A percentile compares a stretch with the other conserved stretches of the same genome.
phyloP scores from a whole-genome alignment of 1,140 invertebrate genomes.

The Procambarus virginalis region DNA sequence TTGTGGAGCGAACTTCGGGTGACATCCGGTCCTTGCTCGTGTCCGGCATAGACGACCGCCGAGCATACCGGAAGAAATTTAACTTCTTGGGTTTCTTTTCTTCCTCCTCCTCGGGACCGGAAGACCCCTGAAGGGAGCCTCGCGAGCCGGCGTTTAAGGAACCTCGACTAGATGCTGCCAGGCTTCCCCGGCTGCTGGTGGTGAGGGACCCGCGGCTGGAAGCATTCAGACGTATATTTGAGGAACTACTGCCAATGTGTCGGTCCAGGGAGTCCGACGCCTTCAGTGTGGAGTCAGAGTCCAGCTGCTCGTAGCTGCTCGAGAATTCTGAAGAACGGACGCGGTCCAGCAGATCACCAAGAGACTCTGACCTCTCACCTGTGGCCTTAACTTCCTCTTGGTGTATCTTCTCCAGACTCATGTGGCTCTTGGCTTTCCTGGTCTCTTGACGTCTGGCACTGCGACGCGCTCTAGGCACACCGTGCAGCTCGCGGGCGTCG shows the following conservation, averaged over 20 bases:
- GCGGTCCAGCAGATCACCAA: conserved; percentile 68
- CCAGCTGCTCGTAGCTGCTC: conserved; percentile 70
- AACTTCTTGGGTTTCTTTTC: conserved; percentile 69
- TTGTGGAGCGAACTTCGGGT: conserved; percentile 69
- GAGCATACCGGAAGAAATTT: conserved; percentile 65
- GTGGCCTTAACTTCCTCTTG: conserved; percentile 69
- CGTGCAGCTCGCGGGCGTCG: conserved; percentile 74
- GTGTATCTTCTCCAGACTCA: conserved; percentile 70
- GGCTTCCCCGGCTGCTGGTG: conserved; percentile 69
- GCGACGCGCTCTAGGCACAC: conserved; percentile 82
- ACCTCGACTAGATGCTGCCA: conserved; percentile 69
- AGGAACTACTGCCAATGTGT: conserved; percentile 69
- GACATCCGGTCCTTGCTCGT: conserved; percentile 60
- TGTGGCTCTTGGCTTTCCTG: conserved; percentile 69
- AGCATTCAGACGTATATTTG: conserved; percentile 68
- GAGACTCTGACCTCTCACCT: conserved; percentile 69
- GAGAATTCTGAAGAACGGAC: conserved; percentile 69
- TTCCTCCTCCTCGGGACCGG: conserved; percentile 75
- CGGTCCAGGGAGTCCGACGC: conserved; percentile 69
- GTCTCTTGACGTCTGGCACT: conserved; percentile 74
- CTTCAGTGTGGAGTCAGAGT: conserved; percentile 70
- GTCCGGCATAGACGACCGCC: conserved; percentile 69
- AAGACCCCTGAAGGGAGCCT: conserved; percentile 81
- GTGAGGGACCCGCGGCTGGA: conserved; percentile 69
- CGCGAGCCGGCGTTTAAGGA: conserved; percentile 69